Base-by-base conservation (phyloP, 2,113 vertebrate genomes). In the Sinocyclocheilus rhinocerous region DNA sequence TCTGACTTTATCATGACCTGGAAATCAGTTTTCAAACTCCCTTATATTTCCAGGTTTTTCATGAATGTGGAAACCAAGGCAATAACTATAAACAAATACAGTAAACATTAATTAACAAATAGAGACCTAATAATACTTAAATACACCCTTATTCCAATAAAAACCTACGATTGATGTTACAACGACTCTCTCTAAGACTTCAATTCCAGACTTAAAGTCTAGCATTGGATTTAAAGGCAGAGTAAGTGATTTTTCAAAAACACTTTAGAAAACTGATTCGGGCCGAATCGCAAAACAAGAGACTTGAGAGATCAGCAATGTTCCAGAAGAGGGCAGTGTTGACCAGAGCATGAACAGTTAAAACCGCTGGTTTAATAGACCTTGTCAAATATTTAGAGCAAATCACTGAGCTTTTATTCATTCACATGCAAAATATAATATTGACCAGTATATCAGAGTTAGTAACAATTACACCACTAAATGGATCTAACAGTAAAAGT, bases 361-460 rank as follows among this genome's bases (percentile, higher is more conserved):
- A 29, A 10, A 78, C 10, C 6, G 29, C 29, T 33, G 29, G 29
- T 59, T 61, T 57, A 42, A 77, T 18, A 33, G 7, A 9, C 4
- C 36, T 13, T 79, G 33, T 42, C 29, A 33, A 33, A 33, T 33
- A 33, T 33, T 57, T 16, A 65, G 39, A 65, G 59, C 22, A 81
- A 67, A 79, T 6, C 55, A 77, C 7, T 86, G 48, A 24, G 57
- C 73, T 82, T 82, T 89, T 81, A 85, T 33, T 77, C 10, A 70
- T 65, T 72, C 24, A 69, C 50, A 73, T n/a, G 26, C 72, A 79
- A 55, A 65, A 24, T 81, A 59, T 86, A 57, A 85, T 76, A 70
- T 72, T 88, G 70, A 83, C 22, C 76, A 80, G 65, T 79, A 86
- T 89, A 85, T 87, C 77, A 90, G 57, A 26, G 86, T 91, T 82